These are phyloP conservation scores for Orchesellides sinensis DNA, from an alignment of 2,888 invertebrate species.

Conservation along the genomic window DNA sequence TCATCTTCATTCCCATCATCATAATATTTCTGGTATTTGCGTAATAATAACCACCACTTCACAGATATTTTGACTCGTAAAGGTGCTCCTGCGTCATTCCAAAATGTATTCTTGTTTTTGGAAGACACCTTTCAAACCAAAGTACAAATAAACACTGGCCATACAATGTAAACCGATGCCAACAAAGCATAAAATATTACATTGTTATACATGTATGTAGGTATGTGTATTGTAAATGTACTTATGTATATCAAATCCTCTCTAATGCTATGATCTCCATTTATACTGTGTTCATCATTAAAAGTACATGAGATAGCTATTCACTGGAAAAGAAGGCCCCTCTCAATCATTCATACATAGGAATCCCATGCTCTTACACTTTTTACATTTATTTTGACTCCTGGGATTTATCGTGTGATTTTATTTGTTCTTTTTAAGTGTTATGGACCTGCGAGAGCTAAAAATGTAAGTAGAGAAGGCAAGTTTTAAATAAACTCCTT, in stretches of 20 bases:
- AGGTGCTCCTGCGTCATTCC: too few species aligned
- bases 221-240: neutral
- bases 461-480: too few species aligned
- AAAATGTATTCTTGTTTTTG: too few species aligned
- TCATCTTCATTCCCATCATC: constrained; percentile 24
- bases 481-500: neutral
- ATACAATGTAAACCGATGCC: constrained; percentile 7
- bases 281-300: too few species aligned
- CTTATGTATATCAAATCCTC: too few species aligned
- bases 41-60: constrained; percentile 6
- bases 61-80: too few species aligned
- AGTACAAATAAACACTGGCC: neutral
- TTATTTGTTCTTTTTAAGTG: constrained; percentile 46
- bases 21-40: constrained; percentile 38
- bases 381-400: constrained; percentile 37
- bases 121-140: neutral
- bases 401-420: constrained; percentile 50
- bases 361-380: neutral
- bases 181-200: constrained; percentile 2
- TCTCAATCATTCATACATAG: neutral
- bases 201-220: constrained; percentile 11
- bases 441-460: constrained; percentile 4
- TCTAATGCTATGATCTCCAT: too few species aligned
- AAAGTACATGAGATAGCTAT: neutral
- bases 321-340: neutral